These are phyloP conservation scores for Pimephales promelas DNA, from an alignment of 2,113 vertebrate species.

Conservation along the genomic window DNA sequence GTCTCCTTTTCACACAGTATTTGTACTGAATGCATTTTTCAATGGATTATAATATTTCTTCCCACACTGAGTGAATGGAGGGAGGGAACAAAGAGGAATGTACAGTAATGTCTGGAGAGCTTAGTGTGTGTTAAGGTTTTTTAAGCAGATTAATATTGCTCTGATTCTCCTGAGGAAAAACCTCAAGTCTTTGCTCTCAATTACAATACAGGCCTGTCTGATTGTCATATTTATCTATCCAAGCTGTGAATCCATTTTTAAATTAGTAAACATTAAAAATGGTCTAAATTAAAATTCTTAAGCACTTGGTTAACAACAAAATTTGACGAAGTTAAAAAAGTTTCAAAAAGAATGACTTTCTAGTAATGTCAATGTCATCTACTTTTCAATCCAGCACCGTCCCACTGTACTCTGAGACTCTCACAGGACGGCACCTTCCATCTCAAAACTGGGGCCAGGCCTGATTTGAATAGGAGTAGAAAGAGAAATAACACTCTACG, in stretches of 20 bases:
- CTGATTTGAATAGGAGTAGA: background rate
- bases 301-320: background rate
- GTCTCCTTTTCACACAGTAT: background rate
- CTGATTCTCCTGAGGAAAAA: background rate
- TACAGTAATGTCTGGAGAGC: conserved; percentile 1
- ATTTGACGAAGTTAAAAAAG: background rate
- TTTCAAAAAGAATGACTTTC: background rate
- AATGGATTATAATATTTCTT: conserved; percentile 11
- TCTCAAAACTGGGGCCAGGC: background rate
- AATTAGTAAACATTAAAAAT: background rate
- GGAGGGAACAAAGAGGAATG: conserved; percentile 2
- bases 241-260: background rate
- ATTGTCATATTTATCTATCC: too few species aligned
- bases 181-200: background rate
- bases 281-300: background rate
- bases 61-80: background rate
- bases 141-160: background rate
- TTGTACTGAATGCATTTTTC: background rate
- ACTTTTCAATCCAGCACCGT: too few species aligned
- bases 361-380: too few species aligned
- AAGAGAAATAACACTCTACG: background rate
- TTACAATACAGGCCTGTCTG: too few species aligned
- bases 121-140: conserved; percentile 31
- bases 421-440: background rate
- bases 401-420: background rate